phyloP scores from a whole-genome alignment of 2,113 vertebrate species.

The Indri indri region DNA sequence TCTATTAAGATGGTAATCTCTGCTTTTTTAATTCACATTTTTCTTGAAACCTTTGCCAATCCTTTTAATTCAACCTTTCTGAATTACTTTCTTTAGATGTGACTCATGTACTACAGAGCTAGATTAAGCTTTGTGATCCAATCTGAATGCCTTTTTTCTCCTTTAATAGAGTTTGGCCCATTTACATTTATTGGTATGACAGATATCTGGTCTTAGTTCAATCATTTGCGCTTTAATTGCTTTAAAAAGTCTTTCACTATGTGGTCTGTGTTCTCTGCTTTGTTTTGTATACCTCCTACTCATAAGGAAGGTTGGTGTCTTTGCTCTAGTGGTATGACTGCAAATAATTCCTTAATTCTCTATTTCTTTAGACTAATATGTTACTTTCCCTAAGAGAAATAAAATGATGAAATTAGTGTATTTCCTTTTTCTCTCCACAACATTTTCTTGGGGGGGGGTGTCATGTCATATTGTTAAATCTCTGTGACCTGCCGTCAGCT shows the following conservation, averaged over 20 bases:
- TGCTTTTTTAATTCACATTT: slow-evolving; percentile 31
- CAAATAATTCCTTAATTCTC: neutral
- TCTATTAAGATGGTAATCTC: neutral
- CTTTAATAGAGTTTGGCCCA: neutral
- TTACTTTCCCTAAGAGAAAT: neutral
- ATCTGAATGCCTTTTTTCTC: neutral
- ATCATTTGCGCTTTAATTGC: neutral
- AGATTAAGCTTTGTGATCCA: slow-evolving; percentile 6
- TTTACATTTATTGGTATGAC: slow-evolving; percentile 6
- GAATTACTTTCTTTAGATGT: neutral
- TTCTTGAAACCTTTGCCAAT: neutral
- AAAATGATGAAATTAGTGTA: neutral
- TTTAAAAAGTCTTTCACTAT: neutral
- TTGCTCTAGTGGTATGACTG: neutral
- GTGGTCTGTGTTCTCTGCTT: neutral
- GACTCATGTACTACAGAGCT: neutral
- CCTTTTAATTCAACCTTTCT: neutral
- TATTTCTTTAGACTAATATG: neutral
- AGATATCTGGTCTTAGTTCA: neutral
- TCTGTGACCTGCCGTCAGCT: neutral
- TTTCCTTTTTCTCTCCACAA: neutral
- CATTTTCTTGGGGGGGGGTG: neutral
- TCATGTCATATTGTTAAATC: neutral
- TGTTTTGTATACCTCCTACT: neutral
- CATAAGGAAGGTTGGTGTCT: neutral